Evolutionary conservation across 2,113 vertebrate species (phyloP), one percentile per base, ranked within the genome.

Genomic region (Choloepus hoffmanni): DNA sequence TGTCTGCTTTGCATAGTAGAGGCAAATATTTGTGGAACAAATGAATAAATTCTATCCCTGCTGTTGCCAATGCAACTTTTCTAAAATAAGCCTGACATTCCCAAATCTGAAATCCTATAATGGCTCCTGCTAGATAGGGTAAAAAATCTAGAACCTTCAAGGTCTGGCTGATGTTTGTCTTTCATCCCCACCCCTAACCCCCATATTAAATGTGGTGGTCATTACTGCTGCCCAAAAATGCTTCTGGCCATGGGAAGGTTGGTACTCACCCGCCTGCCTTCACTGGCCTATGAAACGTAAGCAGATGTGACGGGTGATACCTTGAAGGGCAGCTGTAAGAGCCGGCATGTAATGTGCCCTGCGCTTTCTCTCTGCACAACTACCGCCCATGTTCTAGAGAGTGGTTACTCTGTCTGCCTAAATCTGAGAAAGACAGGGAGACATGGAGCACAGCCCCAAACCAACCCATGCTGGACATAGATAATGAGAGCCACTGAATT

Each of bases 301-400:
- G 23, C n/a, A 62, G 74, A 15, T 19, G 26, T 28, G 40, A 60
- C 14, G 1, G 0, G 1, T 33, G n/a, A 3, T 40, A 36, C 24
- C 50, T 58, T 21, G 11, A 18, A 23, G 7, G 62, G 50, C n/a
- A 72, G 60, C 43, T 23, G 16, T 63, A 4, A 36, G 28, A 55
- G 55, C 12, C 2, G 1, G 63, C 45, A 19, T 5, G n/a, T 11
- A 60, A 15, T 3, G 14, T 21, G 26, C 7, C 16, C 5, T 1
- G 2, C 15, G 7, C 28, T 45, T 19, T 60, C 63, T 36, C 21
- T 94, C 48, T 43, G 50, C 23, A 48, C 1, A 1, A n/a, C 50
- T 30, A 48, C 26, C 11, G 14, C 60, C 36, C 4, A 0, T 5
- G 10, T 85, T 79, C 48, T 78, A 43, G 36, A 55, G n/a, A 58